Evolutionary conservation across 1,140 invertebrate genomes (phyloP).

Genomic region (Drosophila simulans): DNA sequence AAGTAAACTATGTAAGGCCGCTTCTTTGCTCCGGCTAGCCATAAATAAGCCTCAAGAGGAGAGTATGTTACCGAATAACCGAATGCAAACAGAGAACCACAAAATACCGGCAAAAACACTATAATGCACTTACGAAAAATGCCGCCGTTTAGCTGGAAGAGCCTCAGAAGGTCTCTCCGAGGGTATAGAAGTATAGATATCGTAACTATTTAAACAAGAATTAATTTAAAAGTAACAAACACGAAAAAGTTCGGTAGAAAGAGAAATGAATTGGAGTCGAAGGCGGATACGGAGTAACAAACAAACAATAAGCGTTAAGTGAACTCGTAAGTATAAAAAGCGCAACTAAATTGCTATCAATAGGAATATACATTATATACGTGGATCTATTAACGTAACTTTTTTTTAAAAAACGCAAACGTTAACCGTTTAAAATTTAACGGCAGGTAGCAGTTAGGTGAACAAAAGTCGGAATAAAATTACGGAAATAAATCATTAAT

Average conservation of each 20-base stretch:
- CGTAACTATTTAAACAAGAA: conserved; percentile 12
- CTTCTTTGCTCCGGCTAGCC: conserved; percentile 38
- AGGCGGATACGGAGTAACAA: conserved; percentile 21
- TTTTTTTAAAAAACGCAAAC: conserved; percentile 18
- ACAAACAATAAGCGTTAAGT: conserved; percentile 27
- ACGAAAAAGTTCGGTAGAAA: not conserved
- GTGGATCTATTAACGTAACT: conserved; percentile 32
- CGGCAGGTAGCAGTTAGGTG: conserved; percentile 2
- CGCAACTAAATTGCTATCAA: conserved; percentile 38
- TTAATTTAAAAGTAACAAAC: not conserved
- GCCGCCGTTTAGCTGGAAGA: conserved; percentile 58
- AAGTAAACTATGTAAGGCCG: conserved; percentile 30
- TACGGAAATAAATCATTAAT: conserved; percentile 1
- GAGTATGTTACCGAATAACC: conserved; percentile 15
- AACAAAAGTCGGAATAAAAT: conserved; percentile 18
- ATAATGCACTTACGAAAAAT: conserved; percentile 53
- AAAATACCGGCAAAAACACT: conserved; percentile 8
- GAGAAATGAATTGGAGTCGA: not conserved
- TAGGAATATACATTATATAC: conserved; percentile 34
- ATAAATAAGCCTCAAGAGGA: conserved; percentile 46
- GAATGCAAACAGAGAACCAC: conserved; percentile 10
- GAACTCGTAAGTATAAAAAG: conserved; percentile 42
- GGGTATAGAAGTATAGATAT: conserved; percentile 2
- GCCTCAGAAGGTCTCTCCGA: conserved; percentile 9
- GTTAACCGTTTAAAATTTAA: conserved; percentile 16